These are phyloP conservation scores for Cranoglanis bouderius DNA, from an alignment of 2,113 vertebrate species.

Conservation along the genomic window DNA sequence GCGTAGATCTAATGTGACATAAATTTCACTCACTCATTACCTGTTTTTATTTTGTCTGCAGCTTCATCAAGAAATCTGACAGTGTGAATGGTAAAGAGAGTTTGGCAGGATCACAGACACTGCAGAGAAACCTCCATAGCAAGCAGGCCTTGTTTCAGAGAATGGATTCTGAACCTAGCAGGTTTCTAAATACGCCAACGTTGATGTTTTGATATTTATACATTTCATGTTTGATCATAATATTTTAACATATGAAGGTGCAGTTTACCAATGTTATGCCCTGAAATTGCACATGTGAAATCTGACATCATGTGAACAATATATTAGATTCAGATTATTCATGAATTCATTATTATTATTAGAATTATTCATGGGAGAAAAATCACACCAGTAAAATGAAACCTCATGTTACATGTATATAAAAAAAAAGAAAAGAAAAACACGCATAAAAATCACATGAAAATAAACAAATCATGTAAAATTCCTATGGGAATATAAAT, in stretches of 20 bases:
- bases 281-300: too few species aligned
- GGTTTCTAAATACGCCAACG: constrained; percentile 64
- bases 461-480: not conserved
- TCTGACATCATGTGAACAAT: too few species aligned
- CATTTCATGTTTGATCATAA: not conserved
- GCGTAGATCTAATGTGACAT: not conserved
- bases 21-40: not conserved
- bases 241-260: not conserved
- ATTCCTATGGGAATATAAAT: not conserved
- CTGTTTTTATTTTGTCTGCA: constrained; percentile 1
- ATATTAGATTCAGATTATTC: not conserved
- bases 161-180: constrained; percentile 79
- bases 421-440: not conserved
- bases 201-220: not conserved
- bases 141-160: constrained; percentile 85
- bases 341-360: not conserved
- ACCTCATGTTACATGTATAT: not conserved
- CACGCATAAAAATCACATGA: too few species aligned
- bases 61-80: constrained; percentile 10
- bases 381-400: not conserved
- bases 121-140: constrained; percentile 79
- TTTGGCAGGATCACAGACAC: constrained; percentile 80
- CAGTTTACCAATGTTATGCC: too few species aligned
- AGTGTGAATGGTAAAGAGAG: constrained; percentile 64
- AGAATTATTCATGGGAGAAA: not conserved